phyloP scores from a whole-genome alignment of 2,888 invertebrate genomes.

The Plutella xylostella region DNA sequence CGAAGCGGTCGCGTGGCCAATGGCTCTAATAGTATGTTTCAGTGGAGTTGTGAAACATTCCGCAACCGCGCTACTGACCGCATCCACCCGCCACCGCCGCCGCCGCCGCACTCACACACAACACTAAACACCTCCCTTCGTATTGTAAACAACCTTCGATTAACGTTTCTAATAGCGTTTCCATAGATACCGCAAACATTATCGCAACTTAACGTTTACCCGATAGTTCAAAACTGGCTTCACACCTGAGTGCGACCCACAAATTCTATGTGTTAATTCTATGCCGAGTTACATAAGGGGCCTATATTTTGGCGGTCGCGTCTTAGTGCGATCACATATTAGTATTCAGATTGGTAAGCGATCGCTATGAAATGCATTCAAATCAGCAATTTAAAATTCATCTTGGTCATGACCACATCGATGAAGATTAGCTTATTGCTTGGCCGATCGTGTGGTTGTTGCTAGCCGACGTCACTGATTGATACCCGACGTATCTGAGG shows the following conservation, averaged over 20 bases:
- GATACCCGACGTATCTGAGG: too few species aligned
- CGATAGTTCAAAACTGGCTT: slow-evolving; percentile 18
- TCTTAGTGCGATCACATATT: slow-evolving; percentile 15
- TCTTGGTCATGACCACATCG: slow-evolving; percentile 18
- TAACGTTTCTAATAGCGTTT: slow-evolving; percentile 24
- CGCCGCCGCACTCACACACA: slow-evolving; percentile 20
- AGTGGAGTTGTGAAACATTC: slow-evolving; percentile 48
- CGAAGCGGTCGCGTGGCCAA: slow-evolving; percentile 25
- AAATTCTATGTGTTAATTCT: slow-evolving; percentile 14
- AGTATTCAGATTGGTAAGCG: slow-evolving; percentile 28
- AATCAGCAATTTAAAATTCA: slow-evolving; percentile 27
- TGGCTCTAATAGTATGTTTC: slow-evolving; percentile 48
- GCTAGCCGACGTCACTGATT: background rate
- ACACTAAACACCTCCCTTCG: background rate
- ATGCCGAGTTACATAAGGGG: slow-evolving; percentile 27
- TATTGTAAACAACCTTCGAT: slow-evolving; percentile 39
- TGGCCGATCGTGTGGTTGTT: slow-evolving; percentile 11
- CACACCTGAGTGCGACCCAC: slow-evolving; percentile 23
- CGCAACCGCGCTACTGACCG: slow-evolving; percentile 26
- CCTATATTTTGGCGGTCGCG: slow-evolving; percentile 24
- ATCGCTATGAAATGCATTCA: slow-evolving; percentile 27
- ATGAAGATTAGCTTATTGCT: slow-evolving; percentile 20
- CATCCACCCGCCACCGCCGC: slow-evolving; percentile 27
- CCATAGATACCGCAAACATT: slow-evolving; percentile 1
- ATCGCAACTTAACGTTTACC: background rate